Conservation (phyloP, 2,888 invertebrate genomes). For the Ptycholaimellus sp. region DNA sequence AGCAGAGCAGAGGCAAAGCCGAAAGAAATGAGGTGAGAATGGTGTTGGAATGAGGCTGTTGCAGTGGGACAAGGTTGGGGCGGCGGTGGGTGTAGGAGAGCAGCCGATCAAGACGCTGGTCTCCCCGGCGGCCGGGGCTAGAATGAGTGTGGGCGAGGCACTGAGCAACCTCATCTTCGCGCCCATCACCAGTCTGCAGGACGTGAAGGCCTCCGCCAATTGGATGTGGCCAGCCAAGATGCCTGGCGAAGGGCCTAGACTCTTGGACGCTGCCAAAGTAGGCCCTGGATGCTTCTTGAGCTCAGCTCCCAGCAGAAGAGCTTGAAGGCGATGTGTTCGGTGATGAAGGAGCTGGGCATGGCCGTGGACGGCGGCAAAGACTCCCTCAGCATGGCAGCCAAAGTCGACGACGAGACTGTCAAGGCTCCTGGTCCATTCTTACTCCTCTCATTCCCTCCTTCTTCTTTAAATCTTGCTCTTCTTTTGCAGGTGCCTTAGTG, state of each 20-base stretch:
- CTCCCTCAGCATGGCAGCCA: slow-evolving; percentile 83
- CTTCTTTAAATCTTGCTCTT: too few species aligned
- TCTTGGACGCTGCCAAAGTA: slow-evolving; percentile 63
- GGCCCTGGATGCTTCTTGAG: too few species aligned
- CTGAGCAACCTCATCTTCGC: slow-evolving; percentile 65
- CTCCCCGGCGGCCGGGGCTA: slow-evolving; percentile 57
- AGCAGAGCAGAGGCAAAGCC: not conserved
- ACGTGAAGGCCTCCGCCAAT: slow-evolving; percentile 94
- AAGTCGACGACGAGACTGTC: slow-evolving; percentile 42
- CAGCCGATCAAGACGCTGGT: slow-evolving; percentile 79
- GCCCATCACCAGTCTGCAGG: slow-evolving; percentile 37
- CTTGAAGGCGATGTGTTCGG: slow-evolving; percentile 59
- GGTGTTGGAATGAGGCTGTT: not conserved
- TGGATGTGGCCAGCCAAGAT: slow-evolving; percentile 99
- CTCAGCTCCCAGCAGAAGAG: too few species aligned
- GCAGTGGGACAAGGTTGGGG: slow-evolving; percentile 39
- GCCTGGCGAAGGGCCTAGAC: slow-evolving; percentile 62
- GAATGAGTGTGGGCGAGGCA: slow-evolving; percentile 80
- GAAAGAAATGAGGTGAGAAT: not conserved
- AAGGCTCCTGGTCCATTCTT: slow-evolving; percentile 39
- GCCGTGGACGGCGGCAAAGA: slow-evolving; percentile 93
- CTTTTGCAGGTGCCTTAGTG: slow-evolving; percentile 71
- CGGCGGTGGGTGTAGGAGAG: slow-evolving; percentile 82
- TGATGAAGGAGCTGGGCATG: slow-evolving; percentile 56
- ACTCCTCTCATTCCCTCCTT: too few species aligned